Base-by-base conservation (phyloP, 2,113 vertebrate genomes). In the Sceloporus tristichus region DNA sequence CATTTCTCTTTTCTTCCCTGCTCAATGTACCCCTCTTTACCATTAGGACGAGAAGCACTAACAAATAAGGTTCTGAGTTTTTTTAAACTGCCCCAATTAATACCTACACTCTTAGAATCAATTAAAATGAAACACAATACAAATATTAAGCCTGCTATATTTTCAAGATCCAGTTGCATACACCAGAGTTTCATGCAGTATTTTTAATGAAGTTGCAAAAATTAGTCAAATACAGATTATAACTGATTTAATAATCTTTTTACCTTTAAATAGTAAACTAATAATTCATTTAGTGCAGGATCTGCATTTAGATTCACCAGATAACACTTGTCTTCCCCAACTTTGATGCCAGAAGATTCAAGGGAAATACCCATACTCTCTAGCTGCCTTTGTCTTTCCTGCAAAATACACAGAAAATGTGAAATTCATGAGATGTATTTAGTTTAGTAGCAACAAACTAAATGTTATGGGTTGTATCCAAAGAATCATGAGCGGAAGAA, bases 331-430 rank as follows among this genome's bases (percentile, higher is more conserved):
- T 99, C 98, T 89, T 99, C 99, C 5, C 98, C 98, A 85, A 99
- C 98, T 94, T 99, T 99, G 92, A 99, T 99, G n/a, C 99, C 99
- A 13, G 98, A 99, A 0, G 98, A 98, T 94, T 99, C 98, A 5
- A 99, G 96, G 86, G 99, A 99, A 94, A 99, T 99, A 9, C 99
- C 99, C 98, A 99, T 99, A 93, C 98, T 99, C 93, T 99, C 99
- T n/a, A 99, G 95, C 89, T 99, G 98, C 81, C 97, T 98, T 86
- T 99, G 99, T 66, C 99, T 98, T 89, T 99, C 98, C 98, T 99
- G 95, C 59, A 92, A 90, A 84, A 91, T 9, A 93, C 19, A 94
- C 53, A 82, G n/a, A 94, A 86, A 11, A 70, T 82, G 53, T 90
- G 80, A 18, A 84, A 40, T 70, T 42, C 59, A 10, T 21, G 68